Evolutionary conservation across 2,797 vertebrate species (phyloP).

Genomic region (Lateolabrax maculatus): DNA sequence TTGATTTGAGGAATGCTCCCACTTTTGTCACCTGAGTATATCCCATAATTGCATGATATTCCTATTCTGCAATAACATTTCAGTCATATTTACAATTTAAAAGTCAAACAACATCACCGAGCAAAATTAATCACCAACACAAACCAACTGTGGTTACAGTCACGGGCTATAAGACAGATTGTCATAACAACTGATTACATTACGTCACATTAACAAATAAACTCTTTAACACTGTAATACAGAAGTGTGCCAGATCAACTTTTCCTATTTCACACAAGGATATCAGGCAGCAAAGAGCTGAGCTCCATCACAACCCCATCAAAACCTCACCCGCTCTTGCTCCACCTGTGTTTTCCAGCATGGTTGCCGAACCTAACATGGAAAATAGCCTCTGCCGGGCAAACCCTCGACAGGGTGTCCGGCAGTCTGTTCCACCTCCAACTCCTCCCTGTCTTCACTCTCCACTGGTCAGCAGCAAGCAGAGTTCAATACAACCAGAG

Average conservation of each 20-base stretch:
- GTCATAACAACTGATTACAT: not conserved
- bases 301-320: constrained; percentile 37
- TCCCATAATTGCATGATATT: constrained; percentile 5
- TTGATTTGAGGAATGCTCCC: not conserved
- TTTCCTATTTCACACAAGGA: not conserved
- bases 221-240: not conserved
- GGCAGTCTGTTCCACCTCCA: constrained; percentile 58
- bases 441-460: constrained; percentile 71
- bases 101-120: not conserved
- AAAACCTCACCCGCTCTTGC: constrained; percentile 80
- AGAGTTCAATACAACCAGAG: constrained; percentile 70
- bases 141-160: not conserved
- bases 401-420: constrained; percentile 72
- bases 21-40: constrained; percentile 10
- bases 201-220: not conserved
- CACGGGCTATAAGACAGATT: not conserved
- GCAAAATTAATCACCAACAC: not conserved
- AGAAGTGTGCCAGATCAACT: not conserved
- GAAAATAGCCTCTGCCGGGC: constrained; percentile 51
- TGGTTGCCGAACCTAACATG: constrained; percentile 70
- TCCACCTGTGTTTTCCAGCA: constrained; percentile 84
- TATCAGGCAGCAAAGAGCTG: constrained; percentile 16
- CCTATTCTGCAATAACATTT: constrained; percentile 4
- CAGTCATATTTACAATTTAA: constrained; percentile 14
- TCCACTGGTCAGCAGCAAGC: constrained; percentile 76